Conservation (phyloP, 1,140 invertebrate species). For the Diachasma alloeum region DNA sequence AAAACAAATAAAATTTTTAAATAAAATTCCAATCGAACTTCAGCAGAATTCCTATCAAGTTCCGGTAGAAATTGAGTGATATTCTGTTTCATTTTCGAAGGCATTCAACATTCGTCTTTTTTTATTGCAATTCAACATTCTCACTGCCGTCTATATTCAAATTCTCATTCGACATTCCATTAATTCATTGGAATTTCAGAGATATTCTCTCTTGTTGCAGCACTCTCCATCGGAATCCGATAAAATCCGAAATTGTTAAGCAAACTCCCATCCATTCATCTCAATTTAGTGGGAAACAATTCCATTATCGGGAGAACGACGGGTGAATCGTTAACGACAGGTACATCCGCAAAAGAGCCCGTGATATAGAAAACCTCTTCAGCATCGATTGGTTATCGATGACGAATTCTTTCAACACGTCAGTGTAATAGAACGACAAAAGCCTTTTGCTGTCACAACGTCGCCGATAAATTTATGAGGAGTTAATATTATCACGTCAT, state of each 20-base stretch:
- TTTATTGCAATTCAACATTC: too few relatives aligned
- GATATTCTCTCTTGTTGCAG: too few relatives aligned
- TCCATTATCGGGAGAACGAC: background rate
- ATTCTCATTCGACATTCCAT: too few relatives aligned
- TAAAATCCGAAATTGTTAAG: background rate
- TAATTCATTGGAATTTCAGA: too few relatives aligned
- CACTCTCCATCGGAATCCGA: too few relatives aligned
- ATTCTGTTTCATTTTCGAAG: too few relatives aligned
- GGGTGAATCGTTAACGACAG: background rate
- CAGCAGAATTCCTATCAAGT: background rate
- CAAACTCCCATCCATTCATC: background rate
- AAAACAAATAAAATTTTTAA: too few relatives aligned
- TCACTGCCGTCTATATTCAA: too few relatives aligned
- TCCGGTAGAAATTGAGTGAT: too few relatives aligned
- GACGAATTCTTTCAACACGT: background rate
- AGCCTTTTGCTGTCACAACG: background rate
- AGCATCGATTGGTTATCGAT: background rate
- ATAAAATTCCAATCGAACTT: too few relatives aligned
- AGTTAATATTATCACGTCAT: too few relatives aligned
- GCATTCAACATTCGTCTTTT: background rate
- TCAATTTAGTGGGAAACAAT: background rate
- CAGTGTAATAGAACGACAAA: constrained; percentile 22
- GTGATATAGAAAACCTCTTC: background rate
- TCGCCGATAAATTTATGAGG: too few relatives aligned
- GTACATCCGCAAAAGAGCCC: background rate